Evolutionary conservation across 2,888 invertebrate species (phyloP), one percentile per base, ranked within the genome.

Genomic region (Dryadula phaetusa): DNA sequence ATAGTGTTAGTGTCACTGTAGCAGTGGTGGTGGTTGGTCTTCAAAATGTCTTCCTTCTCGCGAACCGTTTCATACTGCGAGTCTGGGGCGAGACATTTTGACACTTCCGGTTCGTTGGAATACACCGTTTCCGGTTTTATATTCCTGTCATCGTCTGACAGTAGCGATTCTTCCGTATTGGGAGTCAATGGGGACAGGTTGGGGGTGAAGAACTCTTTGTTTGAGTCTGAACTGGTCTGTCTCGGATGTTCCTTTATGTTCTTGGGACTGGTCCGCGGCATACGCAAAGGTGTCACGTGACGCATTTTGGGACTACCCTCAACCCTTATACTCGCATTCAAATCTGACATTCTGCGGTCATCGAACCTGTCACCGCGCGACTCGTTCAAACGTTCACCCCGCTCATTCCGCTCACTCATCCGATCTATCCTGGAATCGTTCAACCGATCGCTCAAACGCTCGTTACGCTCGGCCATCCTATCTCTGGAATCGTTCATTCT

Each of bases 1-100:
- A 95, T 94, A 0, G 95, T 95, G 47, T 93, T 93, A 0, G 94
- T 93, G 54, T 94, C 94, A 72, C 93, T 94, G 62, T 93, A 91
- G 52, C 94, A 94, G 69, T 94, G 93, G 66, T 93, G 93, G 22
- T 93, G 93, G 6, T 87, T 92, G 1, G 86, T 76, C 76, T 91
- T 86, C 37, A 91, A 70, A 32, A 85, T 79, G 25, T 90, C 87
- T 0, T 84, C 87, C 47, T 90, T 88, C n/a, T 89, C 90, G 56
- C 88, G 80, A 0, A 88, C 84, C 0, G 88, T 83, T 71, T 93
- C 87, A 73, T 94, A 87, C 71, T 91, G 86, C 49, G 93, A 84
- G 72, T 93, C 86, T 12, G 93, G 86, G 2, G 88, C 87, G 10
- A 88, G 73, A 62, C 90, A 87, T 62, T 92, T 89, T 0, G 86